Percentiles rank a stretch among this genome's conserved stretches.
phyloP scores from a whole-genome alignment of 2,113 vertebrate genomes.

The Spea bombifrons region DNA sequence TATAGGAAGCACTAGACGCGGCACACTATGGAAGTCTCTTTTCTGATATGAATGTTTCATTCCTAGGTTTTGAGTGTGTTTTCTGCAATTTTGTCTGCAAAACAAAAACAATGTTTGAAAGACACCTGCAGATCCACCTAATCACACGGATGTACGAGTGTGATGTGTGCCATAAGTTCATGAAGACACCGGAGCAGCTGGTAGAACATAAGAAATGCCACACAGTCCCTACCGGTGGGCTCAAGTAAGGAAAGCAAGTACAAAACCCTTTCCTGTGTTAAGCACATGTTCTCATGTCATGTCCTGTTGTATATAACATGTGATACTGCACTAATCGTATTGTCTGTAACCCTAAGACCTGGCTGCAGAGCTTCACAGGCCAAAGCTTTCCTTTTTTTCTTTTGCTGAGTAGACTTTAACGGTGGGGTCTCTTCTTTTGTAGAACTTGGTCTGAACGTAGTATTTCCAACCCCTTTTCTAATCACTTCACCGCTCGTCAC shows the following conservation, averaged over 20 bases:
- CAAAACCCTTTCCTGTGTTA: constrained; percentile 81
- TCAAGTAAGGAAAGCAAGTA: constrained; percentile 99
- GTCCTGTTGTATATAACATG: too few relatives aligned
- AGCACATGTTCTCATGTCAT: constrained; percentile 51
- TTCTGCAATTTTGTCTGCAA: constrained; percentile 99
- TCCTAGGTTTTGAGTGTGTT: constrained; percentile 94
- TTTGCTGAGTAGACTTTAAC: too few relatives aligned
- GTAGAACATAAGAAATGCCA: constrained; percentile 99
- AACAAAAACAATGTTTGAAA: constrained; percentile 96
- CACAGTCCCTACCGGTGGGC: constrained; percentile 97
- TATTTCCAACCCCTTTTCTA: too few relatives aligned
- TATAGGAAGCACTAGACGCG: too few relatives aligned
- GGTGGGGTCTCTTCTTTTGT: too few relatives aligned
- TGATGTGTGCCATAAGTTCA: constrained; percentile 98
- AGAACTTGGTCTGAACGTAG: too few relatives aligned
- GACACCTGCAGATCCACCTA: constrained; percentile 97
- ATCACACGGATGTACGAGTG: constrained; percentile 99
- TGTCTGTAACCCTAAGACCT: too few relatives aligned
- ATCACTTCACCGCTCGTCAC: too few relatives aligned
- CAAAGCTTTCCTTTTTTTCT: too few relatives aligned
- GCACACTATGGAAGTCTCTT: neutral
- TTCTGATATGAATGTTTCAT: neutral
- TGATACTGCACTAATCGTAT: too few relatives aligned
- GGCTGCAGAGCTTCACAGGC: too few relatives aligned
- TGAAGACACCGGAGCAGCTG: constrained; percentile 98